Evolutionary conservation across 2,888 invertebrate species (phyloP).

Genomic region (Malachius bipustulatus): DNA sequence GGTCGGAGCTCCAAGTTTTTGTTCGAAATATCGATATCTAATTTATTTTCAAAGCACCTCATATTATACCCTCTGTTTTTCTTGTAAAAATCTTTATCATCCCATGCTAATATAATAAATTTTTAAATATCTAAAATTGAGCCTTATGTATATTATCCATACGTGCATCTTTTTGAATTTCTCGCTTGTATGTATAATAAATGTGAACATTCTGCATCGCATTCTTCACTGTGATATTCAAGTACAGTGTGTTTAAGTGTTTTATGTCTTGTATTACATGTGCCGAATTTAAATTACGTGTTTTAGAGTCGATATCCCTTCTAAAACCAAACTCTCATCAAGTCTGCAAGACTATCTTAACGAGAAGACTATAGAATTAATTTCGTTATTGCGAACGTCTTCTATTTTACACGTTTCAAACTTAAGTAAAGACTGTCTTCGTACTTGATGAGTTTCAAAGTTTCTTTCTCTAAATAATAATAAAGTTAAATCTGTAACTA

Average conservation of each 20-base stretch:
- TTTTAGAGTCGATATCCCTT: too few relatives aligned
- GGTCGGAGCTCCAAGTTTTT: too few relatives aligned
- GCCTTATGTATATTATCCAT: slow-evolving; percentile 25
- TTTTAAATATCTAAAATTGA: slow-evolving; percentile 24
- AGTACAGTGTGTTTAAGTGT: slow-evolving; percentile 35
- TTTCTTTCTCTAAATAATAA: too few relatives aligned
- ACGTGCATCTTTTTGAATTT: slow-evolving; percentile 22
- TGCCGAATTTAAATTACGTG: slow-evolving; percentile 28
- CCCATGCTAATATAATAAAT: slow-evolving; percentile 21
- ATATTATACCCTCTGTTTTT: slow-evolving; percentile 5
- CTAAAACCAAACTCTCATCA: slow-evolving; percentile 5
- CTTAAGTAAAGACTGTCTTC: too few relatives aligned
- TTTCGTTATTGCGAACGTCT: too few relatives aligned
- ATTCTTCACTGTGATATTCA: slow-evolving; percentile 38
- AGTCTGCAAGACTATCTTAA: too few relatives aligned
- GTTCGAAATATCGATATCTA: too few relatives aligned
- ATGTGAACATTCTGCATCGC: slow-evolving; percentile 27
- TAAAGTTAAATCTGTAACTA: too few relatives aligned
- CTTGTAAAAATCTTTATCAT: slow-evolving; percentile 18
- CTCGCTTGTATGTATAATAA: slow-evolving; percentile 27
- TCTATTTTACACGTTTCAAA: too few relatives aligned
- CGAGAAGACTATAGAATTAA: too few relatives aligned
- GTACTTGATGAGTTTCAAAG: too few relatives aligned
- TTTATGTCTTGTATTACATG: slow-evolving; percentile 33
- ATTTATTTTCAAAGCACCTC: slow-evolving; percentile 10